Conservation (phyloP, 2,888 invertebrate species). For the Patella caerulea region DNA sequence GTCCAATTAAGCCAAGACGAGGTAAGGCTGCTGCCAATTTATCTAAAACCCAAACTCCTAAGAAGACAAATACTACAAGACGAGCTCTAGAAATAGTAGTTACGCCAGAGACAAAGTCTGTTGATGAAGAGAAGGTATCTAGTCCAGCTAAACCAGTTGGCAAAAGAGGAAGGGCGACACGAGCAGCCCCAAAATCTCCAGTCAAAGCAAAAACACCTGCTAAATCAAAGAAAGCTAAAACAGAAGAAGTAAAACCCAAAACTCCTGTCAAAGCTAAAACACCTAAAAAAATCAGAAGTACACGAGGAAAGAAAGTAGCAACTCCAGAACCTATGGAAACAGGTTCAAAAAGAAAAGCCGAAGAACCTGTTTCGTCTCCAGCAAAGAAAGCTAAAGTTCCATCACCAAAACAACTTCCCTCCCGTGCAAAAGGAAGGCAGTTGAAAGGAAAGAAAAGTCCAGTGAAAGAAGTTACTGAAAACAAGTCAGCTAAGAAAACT, state of each 20-base stretch:
- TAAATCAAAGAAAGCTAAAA: conserved; percentile 5
- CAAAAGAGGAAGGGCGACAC: conserved; percentile 8
- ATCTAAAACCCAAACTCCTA: conserved; percentile 12
- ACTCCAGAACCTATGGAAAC: neutral
- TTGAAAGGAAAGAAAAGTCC: neutral
- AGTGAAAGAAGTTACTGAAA: neutral
- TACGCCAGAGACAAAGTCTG: conserved; percentile 4
- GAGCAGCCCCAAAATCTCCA: conserved; percentile 16
- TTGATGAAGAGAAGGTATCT: conserved; percentile 16
- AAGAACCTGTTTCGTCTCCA: neutral
- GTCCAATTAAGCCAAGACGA: conserved; percentile 21
- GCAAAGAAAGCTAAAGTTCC: neutral
- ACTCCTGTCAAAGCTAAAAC: no score
- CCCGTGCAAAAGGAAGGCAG: neutral
- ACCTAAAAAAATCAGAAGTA: no score
- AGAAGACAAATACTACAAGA: conserved; percentile 7
- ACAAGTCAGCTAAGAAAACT: no score
- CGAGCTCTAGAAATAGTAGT: conserved; percentile 12
- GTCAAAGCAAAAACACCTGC: conserved; percentile 13
- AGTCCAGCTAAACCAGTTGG: conserved; percentile 17
- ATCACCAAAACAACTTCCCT: neutral
- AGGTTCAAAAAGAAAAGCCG: neutral
- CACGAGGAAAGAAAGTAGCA: no score
- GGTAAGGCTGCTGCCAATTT: conserved; percentile 20
- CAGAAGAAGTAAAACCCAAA: no score